phyloP scores from a whole-genome alignment of 2,888 invertebrate genomes.

The Pachydiplax longipennis region DNA sequence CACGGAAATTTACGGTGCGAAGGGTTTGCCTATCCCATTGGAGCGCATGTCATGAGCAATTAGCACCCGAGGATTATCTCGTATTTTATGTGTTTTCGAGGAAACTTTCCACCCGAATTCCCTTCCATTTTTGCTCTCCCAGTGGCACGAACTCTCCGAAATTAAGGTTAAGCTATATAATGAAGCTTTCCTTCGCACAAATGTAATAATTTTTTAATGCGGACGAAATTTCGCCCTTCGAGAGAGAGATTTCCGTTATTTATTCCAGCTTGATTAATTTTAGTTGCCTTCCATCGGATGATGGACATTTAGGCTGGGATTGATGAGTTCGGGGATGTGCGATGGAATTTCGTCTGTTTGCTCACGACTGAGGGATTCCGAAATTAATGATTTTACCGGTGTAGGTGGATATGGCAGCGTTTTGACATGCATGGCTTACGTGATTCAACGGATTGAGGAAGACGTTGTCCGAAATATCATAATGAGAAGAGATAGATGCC shows the following conservation, averaged over 20 bases:
- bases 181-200: neutral
- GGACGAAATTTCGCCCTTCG: neutral
- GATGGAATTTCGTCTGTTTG: no score
- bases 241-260: neutral
- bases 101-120: constrained; percentile 12
- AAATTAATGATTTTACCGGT: no score
- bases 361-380: no score
- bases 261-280: neutral
- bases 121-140: neutral
- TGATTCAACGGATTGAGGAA: no score
- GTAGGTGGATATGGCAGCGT: no score
- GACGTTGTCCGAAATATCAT: no score
- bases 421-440: no score
- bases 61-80: constrained; percentile 39
- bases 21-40: constrained; percentile 20
- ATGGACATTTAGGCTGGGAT: neutral
- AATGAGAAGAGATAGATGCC: no score
- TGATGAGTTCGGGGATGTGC: neutral
- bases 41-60: constrained; percentile 40
- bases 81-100: constrained; percentile 41
- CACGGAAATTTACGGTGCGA: constrained; percentile 33
- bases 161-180: constrained; percentile 11
- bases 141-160: neutral
- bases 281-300: neutral
- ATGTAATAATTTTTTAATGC: neutral